A percentile compares a stretch with the other conserved stretches of the same genome.
Conservation (phyloP, 2,113 vertebrate species). For the Trachemys scripta region DNA sequence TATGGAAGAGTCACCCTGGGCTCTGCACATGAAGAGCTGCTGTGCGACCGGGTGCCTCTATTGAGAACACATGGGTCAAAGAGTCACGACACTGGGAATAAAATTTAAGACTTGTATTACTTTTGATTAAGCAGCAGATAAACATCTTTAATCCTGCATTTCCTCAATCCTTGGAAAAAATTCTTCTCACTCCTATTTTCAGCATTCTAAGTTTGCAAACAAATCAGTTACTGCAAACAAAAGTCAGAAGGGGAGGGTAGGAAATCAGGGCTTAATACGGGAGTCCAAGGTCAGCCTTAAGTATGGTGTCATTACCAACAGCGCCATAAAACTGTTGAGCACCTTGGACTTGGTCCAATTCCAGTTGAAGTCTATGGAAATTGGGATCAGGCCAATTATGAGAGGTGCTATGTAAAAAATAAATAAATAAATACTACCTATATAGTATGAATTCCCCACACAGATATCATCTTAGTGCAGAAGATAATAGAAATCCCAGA, state of each 20-base stretch:
- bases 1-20: background rate
- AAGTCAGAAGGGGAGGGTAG: background rate
- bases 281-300: background rate
- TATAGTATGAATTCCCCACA: background rate
- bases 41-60: background rate
- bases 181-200: background rate
- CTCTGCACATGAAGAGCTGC: background rate
- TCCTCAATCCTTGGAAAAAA: background rate
- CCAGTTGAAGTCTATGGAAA: background rate
- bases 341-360: background rate
- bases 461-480: background rate
- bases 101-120: background rate
- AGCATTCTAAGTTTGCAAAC: background rate
- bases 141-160: background rate
- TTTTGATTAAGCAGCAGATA: background rate
- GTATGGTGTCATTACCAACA: background rate
- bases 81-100: background rate
- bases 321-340: background rate
- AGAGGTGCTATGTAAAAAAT: background rate
- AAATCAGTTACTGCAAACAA: background rate
- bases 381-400: background rate
- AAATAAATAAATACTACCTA: background rate
- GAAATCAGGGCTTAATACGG: background rate
- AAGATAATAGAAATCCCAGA: background rate
- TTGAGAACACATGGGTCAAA: background rate